A percentile compares a stretch with the other conserved stretches of the same genome.
phyloP scores from a whole-genome alignment of 2,888 invertebrate species.

The Apamea anceps region DNA sequence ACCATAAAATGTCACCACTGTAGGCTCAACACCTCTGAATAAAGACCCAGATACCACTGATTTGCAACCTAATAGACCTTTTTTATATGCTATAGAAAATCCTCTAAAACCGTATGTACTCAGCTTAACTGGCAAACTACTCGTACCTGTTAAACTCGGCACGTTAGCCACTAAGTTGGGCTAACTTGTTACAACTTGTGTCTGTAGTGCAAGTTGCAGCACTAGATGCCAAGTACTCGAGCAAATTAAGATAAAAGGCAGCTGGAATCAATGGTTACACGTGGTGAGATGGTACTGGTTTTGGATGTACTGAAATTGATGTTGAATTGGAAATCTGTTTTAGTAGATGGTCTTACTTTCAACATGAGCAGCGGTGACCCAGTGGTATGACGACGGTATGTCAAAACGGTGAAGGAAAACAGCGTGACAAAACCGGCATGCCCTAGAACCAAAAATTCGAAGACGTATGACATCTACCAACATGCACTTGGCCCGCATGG shows the following conservation, averaged over 20 bases:
- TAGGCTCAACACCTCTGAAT: neutral
- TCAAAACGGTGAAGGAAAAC: too few relatives aligned
- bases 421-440: too few relatives aligned
- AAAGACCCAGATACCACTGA: neutral
- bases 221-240: conserved; percentile 42
- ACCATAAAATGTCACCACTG: neutral
- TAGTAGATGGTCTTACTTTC: neutral
- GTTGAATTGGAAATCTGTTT: neutral
- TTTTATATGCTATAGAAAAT: neutral
- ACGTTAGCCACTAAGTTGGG: conserved; percentile 57
- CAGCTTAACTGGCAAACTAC: conserved; percentile 16
- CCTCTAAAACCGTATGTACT: neutral
- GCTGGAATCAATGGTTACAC: conserved; percentile 44
- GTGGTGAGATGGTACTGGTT: conserved; percentile 16
- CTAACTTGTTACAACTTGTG: conserved; percentile 59
- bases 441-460: too few relatives aligned
- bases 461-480: too few relatives aligned
- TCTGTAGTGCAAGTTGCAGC: conserved; percentile 42
- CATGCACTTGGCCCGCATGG: too few relatives aligned
- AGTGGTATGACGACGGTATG: too few relatives aligned
- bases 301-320: neutral
- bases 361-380: too few relatives aligned
- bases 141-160: conserved; percentile 49
- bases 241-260: conserved; percentile 56
- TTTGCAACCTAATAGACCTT: neutral